phyloP scores from a whole-genome alignment of 2,888 invertebrate species.

The Leistus spinibarbis region DNA sequence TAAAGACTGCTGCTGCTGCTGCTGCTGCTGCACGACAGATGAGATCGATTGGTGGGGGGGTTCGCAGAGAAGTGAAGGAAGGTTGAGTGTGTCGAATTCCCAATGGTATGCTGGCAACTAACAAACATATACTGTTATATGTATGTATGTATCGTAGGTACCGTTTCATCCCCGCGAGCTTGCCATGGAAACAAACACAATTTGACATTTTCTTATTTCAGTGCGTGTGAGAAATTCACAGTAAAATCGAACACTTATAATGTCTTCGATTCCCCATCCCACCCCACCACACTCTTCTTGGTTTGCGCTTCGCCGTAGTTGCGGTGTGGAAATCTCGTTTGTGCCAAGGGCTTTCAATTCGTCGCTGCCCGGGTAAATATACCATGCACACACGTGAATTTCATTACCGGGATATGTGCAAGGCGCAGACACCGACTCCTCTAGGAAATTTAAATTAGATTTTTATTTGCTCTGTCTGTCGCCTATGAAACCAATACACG shows the following conservation, averaged over 20 bases:
- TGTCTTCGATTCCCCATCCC: background rate
- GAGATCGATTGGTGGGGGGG: background rate
- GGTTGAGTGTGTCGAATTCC: background rate
- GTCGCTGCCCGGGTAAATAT: background rate
- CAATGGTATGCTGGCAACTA: background rate
- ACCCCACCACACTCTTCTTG: background rate
- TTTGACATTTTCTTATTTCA: background rate
- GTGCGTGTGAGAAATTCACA: background rate
- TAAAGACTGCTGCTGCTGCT: too few relatives aligned
- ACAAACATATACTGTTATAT: too few relatives aligned
- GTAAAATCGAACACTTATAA: background rate
- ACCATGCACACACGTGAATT: background rate
- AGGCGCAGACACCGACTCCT: background rate
- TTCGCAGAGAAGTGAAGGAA: background rate
- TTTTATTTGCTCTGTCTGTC: background rate
- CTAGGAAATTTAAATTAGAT: conserved; percentile 2
- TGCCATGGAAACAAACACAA: background rate
- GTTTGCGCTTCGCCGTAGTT: background rate
- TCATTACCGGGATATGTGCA: background rate
- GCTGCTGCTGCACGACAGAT: background rate
- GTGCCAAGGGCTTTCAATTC: background rate
- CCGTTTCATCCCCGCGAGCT: background rate
- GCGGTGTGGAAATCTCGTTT: background rate
- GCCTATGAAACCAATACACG: background rate
- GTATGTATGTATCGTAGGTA: too few relatives aligned